These are phyloP conservation scores for Megalops cyprinoides DNA, from an alignment of 2,797 vertebrate species.

Conservation along the genomic window DNA sequence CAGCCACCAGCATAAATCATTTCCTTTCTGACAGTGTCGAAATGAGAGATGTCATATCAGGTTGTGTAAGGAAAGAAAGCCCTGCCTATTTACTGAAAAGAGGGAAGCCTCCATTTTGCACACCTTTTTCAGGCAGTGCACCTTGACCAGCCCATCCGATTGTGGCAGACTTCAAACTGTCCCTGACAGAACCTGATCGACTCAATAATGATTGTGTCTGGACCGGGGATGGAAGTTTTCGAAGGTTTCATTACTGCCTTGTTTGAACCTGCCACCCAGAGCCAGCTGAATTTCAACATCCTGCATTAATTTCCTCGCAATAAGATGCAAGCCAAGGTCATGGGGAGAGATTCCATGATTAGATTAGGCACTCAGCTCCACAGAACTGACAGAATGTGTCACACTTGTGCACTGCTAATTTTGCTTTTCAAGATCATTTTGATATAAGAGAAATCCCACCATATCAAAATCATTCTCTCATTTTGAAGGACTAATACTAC, in stretches of 20 bases:
- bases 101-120: neutral
- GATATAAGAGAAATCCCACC: too few species aligned
- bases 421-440: neutral
- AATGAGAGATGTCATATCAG: constrained; percentile 7
- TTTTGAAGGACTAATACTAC: too few species aligned
- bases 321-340: constrained; percentile 8
- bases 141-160: neutral
- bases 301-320: constrained; percentile 19
- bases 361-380: neutral
- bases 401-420: neutral
- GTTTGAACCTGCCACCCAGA: constrained; percentile 37
- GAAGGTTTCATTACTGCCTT: constrained; percentile 59
- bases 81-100: neutral
- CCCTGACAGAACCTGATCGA: constrained; percentile 48
- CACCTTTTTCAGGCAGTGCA: neutral
- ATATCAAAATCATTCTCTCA: too few species aligned
- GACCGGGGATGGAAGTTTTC: constrained; percentile 36
- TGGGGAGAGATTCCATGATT: constrained; percentile 18
- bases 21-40: constrained; percentile 13
- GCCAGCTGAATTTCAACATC: constrained; percentile 44
- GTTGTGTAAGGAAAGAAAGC: constrained; percentile 1
- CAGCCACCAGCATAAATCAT: constrained; percentile 35
- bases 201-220: constrained; percentile 58
- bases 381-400: neutral
- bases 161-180: constrained; percentile 6